Evolutionary conservation across 2,797 vertebrate species (phyloP).

Genomic region (Pseudochirops corinnae): DNA sequence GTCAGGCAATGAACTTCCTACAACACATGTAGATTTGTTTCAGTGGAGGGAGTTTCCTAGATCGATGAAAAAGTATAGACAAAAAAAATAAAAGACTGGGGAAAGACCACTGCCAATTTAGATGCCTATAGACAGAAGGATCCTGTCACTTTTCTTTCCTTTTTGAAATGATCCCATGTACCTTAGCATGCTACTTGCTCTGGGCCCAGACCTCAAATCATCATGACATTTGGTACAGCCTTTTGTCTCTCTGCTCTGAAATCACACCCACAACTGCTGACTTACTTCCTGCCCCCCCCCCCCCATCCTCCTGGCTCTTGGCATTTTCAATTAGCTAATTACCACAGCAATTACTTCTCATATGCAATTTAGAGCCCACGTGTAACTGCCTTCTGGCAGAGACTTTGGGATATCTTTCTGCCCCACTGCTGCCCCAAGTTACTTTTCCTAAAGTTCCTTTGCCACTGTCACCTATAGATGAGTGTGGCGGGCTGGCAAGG

Average conservation of each 20-base stretch:
- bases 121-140: not conserved
- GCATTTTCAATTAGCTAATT: conserved; percentile 15
- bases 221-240: not conserved
- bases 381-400: not conserved
- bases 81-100: not conserved
- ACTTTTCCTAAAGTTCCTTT: not conserved
- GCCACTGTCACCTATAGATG: not conserved
- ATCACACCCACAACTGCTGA: not conserved
- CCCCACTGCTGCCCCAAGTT: not conserved
- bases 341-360: conserved; percentile 4
- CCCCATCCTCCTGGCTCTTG: not conserved
- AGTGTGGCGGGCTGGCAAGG: not conserved
- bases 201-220: not conserved
- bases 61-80: not conserved
- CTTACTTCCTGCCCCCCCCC: not conserved
- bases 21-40: not conserved
- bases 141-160: not conserved
- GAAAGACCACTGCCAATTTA: not conserved
- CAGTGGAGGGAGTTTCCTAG: not conserved
- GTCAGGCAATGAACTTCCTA: not conserved
- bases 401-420: not conserved
- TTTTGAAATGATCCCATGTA: not conserved
- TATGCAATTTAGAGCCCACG: not conserved
- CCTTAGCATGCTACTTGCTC: not conserved
- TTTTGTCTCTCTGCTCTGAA: not conserved